Evolutionary conservation across 2,113 vertebrate species (phyloP), one percentile per base, ranked within the genome.

Genomic region (Passer montanus): DNA sequence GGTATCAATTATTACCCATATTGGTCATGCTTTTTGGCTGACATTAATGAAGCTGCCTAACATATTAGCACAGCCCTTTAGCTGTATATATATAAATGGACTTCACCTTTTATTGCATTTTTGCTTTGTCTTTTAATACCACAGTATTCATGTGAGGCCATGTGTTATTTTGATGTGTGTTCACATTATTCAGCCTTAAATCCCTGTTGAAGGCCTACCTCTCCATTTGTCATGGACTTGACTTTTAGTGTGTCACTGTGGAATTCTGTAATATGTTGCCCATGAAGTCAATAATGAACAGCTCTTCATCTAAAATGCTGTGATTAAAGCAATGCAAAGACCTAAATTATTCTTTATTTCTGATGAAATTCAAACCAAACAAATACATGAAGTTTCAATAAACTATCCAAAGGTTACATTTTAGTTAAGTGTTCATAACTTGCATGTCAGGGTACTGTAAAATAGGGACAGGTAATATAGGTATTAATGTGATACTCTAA

Each of bases 181-280:
- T 80, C 80, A 90, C 64, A 31, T 89, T 89, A 82, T 87, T 89
- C 75, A 69, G 63, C 53, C 53, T 63, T 77, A 92, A 94, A 89
- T 85, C 87, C 66, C 64, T 53, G 24, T 39, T 90, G 93, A 76
- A 47, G 80, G 75, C 52, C 43, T 84, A 33, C 59, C 41, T 85
- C 56, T 87, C 67, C 44, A 43, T 94, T 90, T 82, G 73, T 93
- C 70, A 53, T 30, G 79, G 60, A 17, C 66, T 80, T 89, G 49
- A 58, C 77, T 95, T 89, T 31, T 66, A 76, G 92, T 98, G 98
- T 97, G 95, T 93, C 87, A 27, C 55, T 59, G 50, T 80, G 87
- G 74, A 85, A 77, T 86, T 81, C 76, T 78, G 41, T 67, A 72
- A 79, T 72, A 35, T 35, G 22, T 81, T 86, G 76, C 39, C 60